Evolutionary conservation across 1,140 invertebrate genomes (phyloP), one percentile per base, ranked within the genome.

Genomic region (Leptinotarsa undecemlineata): DNA sequence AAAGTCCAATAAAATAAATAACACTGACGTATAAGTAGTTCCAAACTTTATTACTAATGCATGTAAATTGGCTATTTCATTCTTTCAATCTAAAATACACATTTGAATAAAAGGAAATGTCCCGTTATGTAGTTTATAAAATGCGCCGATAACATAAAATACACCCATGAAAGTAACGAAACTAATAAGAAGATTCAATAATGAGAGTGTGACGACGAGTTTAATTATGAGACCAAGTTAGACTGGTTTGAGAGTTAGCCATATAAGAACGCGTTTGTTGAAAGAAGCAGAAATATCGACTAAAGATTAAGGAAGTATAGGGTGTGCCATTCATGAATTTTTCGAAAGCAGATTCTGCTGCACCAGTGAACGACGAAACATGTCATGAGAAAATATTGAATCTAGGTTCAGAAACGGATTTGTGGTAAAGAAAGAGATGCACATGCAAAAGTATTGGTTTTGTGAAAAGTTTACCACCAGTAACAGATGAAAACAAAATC

Each of bases 111-210:
- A 26, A 74, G 51, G 68, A 63, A 74, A 69, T 74, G 19, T 74
- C 61, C 73, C 66, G 66, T 74, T 69, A 70, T 60, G 26, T 68
- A 57, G 15, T 63, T 57, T 33, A 51, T 73, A 73, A 66, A 73
- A 67, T 51, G 11, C 63, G 62, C 33, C 66, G 68, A 74, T 74
- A 74, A 74, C 68, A 69, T 69, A 74, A 74, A 74, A 57, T 66
- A 42, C 64, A 23, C 21, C 4, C 62, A 70, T 61, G 68, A 68
- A 68, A 61, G 68, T 57, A 74, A 61, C 48, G 51, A 74, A 74
- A 74, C 73, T 71, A 74, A 74, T 74, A 74, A 74, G 73, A 74
- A 69, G 68, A 74, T 74, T 74, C 73, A 74, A 74, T 74, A 69
- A 74, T 69, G 68, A 74, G 68, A 68, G 66, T 57, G 66, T 68